Evolutionary conservation across 2,797 vertebrate genomes (phyloP), one percentile per base, ranked within the genome.

Genomic region (Pipistrellus pipistrellus): DNA sequence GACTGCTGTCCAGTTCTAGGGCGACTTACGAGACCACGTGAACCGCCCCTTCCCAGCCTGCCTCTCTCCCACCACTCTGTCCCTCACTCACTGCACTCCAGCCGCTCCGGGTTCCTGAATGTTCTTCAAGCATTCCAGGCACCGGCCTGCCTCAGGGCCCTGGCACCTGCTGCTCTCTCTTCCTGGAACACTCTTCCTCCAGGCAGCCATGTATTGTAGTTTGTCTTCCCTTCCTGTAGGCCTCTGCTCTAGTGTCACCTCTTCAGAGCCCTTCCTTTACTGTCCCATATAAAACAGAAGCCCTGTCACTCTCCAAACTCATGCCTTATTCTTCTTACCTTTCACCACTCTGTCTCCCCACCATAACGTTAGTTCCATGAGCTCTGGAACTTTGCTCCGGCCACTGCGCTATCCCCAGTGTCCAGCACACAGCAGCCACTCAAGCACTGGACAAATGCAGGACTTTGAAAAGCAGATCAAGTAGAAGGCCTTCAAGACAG

Each of bases 11-110:
- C 57, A 72, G 57, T 23, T 55, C 30, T 75, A 46, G 21, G 20
- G 20, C 51, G 89, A 53, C 51, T 27, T 14, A 13, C 14, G n/a
- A 68, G 44, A 51, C 69, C 21, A 17, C 0, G 0, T 10, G 23
- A 86, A 57, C 66, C 41, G 59, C 32, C 55, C 21, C 41, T 66
- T 55, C 15, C 12, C 71, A 41, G 2, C 38, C 44, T 80, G 72
- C 27, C 44, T 59, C 48, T 46, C 92, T 53, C 35, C 30, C 21
- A 64, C 8, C 30, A 20, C 12, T 38, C 41, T 69, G 51, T 11
- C 64, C 57, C 64, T 93, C 57, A 68, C 48, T 48, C 21, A 0
- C 48, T 64, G 20, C 5, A 64, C 76, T 18, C 55, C 23, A 80
- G 66, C 44, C 66, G 32, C 38, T 59, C 66, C 25, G 46, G 23